Percentiles rank a stretch among this genome's conserved stretches.
Conservation (phyloP, 2,888 invertebrate genomes). For the Apodemia duryi region DNA sequence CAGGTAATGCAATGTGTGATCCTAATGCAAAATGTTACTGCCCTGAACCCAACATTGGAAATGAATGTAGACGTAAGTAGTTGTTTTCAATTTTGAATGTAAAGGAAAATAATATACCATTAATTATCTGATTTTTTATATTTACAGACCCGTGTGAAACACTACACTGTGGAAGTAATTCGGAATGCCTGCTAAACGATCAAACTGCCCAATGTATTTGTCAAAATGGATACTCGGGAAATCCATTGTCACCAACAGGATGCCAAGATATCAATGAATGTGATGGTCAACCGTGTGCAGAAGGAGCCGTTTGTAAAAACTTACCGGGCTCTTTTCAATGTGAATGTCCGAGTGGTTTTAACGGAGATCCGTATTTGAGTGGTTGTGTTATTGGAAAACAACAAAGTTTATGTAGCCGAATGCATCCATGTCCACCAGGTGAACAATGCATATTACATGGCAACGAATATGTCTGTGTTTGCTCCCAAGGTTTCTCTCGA, state of each 20-base stretch:
- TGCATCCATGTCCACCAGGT: constrained; percentile 88
- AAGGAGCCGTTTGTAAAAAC: constrained; percentile 93
- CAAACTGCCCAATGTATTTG: constrained; percentile 92
- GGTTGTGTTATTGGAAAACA: constrained; percentile 84
- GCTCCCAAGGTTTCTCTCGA: constrained; percentile 91
- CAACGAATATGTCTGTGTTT: constrained; percentile 91
- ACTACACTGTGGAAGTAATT: constrained; percentile 90
- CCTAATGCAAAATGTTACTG: constrained; percentile 88
- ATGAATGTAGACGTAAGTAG: constrained; percentile 92
- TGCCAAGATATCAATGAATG: constrained; percentile 96
- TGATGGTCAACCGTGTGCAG: constrained; percentile 86
- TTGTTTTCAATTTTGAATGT: neutral
- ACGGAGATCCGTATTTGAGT: constrained; percentile 88
- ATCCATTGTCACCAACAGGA: constrained; percentile 81
- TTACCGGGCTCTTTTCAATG: constrained; percentile 92
- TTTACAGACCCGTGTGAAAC: constrained; percentile 93
- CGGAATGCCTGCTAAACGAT: constrained; percentile 92
- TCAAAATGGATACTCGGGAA: constrained; percentile 88
- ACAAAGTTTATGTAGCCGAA: constrained; percentile 84
- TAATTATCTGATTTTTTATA: constrained; percentile 21
- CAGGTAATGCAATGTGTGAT: constrained; percentile 93
- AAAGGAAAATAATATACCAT: neutral
- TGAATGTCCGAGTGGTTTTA: constrained; percentile 90
- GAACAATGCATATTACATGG: constrained; percentile 92
- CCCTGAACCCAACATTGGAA: constrained; percentile 94